Conservation (phyloP, 2,113 vertebrate species). For the Nannobrachium achirus region DNA sequence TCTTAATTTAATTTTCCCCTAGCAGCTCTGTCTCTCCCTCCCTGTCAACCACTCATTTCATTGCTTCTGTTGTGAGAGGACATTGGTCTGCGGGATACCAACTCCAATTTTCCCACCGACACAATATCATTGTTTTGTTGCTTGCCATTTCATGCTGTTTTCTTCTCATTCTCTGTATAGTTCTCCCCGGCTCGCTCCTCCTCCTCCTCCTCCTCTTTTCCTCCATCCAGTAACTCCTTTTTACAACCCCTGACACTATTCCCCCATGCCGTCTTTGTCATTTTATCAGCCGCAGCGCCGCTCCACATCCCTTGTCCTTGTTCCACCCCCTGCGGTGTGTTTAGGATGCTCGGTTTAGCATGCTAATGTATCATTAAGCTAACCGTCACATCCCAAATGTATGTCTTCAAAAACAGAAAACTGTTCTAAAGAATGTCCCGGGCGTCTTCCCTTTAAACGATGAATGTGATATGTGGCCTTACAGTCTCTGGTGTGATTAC, state of each 20-base stretch:
- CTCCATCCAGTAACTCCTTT: slow-evolving; percentile 28
- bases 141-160: slow-evolving; percentile 32
- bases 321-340: slow-evolving; percentile 34
- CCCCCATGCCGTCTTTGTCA: slow-evolving; percentile 41
- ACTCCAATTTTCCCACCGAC: slow-evolving; percentile 11
- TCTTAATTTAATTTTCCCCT: not conserved
- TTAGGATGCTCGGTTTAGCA: slow-evolving; percentile 49
- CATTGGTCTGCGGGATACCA: slow-evolving; percentile 20
- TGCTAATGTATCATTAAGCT: slow-evolving; percentile 53
- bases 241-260: slow-evolving; percentile 42
- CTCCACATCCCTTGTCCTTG: too few relatives aligned
- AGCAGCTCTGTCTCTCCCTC: not conserved
- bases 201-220: slow-evolving; percentile 33
- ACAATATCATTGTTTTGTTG: slow-evolving; percentile 32
- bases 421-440: too few relatives aligned
- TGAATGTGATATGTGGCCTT: too few relatives aligned
- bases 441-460: too few relatives aligned
- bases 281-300: slow-evolving; percentile 15
- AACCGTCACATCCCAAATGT: too few relatives aligned
- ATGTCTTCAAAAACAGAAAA: slow-evolving; percentile 44
- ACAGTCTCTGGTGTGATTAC: too few relatives aligned
- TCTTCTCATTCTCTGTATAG: not conserved
- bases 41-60: not conserved
- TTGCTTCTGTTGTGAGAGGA: slow-evolving; percentile 7
- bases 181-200: not conserved